A percentile compares a stretch with the other conserved stretches of the same genome.
Conservation (phyloP, 2,888 invertebrate genomes). For the Diaperis boleti region DNA sequence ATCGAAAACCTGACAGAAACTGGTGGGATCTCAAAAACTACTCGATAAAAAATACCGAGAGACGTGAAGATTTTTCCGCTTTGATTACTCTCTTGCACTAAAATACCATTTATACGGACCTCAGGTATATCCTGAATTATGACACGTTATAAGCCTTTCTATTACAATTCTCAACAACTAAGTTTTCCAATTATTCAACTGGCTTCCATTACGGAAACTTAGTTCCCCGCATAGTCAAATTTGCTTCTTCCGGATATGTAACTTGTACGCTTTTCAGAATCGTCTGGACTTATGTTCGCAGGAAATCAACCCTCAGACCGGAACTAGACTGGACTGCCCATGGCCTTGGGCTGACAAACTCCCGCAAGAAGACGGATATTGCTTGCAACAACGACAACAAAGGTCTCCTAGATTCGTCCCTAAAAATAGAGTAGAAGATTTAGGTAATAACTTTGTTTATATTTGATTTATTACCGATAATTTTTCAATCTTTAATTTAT, state of each 20-base stretch:
- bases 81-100: conserved; percentile 3
- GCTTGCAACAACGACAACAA: conserved; percentile 61
- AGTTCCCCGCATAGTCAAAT: conserved; percentile 4
- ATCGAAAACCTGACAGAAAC: too few species aligned
- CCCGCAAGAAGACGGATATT: conserved; percentile 63
- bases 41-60: too few species aligned
- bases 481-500: too few species aligned
- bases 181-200: conserved; percentile 5
- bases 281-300: conserved; percentile 44
- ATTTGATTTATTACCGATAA: too few species aligned
- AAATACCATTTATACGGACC: conserved; percentile 4
- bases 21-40: too few species aligned
- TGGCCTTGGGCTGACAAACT: conserved; percentile 67
- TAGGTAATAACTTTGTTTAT: conserved; percentile 59
- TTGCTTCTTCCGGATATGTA: conserved; percentile 7
- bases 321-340: conserved; percentile 73
- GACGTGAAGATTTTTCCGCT: not conserved
- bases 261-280: not conserved
- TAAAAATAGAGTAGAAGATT: conserved; percentile 58
- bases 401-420: conserved; percentile 68
- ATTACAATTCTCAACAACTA: conserved; percentile 18
- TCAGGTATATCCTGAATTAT: conserved; percentile 15
- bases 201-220: conserved; percentile 11
- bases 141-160: conserved; percentile 1
- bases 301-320: conserved; percentile 75